Base-by-base conservation (phyloP, 2,888 invertebrate genomes). In the Orthosia gracilis region DNA sequence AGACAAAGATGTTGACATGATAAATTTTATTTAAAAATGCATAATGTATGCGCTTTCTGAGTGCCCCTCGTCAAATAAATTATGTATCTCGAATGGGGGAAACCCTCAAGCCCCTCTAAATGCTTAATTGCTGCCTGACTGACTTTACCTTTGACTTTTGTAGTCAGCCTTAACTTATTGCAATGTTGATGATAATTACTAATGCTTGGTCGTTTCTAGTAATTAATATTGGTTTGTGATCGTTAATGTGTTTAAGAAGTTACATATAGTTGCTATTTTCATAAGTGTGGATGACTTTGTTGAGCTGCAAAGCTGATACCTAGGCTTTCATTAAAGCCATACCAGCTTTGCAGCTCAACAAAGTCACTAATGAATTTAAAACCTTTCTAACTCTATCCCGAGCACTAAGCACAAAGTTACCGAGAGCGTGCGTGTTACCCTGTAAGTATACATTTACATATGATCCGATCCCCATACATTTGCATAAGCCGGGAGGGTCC, bases 401-500 rank as follows among this genome's bases (percentile, higher is more conserved):
- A 74, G 12, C 23, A 61, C 55, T 64, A 40, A 67, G 49, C 45
- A 45, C 31, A 49, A 61, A 61, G 61, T 59, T 47, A 40, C n/a
- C 31, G 13, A 13, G 57, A 61, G 12, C 26, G 69, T 52, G 63
- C 85, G 61, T 78, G 70, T 68, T 65, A 54, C 52, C 54, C 52
- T 64, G 73, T 69, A 58, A 77, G 50, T 63, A 69, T 66, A 63
- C 74, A 85, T 76, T 76, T 75, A 81, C 85, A 75, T 78, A 68
- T 63, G 64, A 69, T 83, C 69, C 80, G 68, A 73, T 82, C 82
- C 73, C 47, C 45, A 26, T 40, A 72, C 71, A 86, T 85, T 85
- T 77, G 75, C 87, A 82, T 85, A 79, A 77, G 75, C 75, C 72
- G 73, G 67, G 69, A 73, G 63, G 71, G 77, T 58, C 63, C 73